phyloP scores from a whole-genome alignment of 2,113 vertebrate genomes.

The Thamnaconus septentrionalis region DNA sequence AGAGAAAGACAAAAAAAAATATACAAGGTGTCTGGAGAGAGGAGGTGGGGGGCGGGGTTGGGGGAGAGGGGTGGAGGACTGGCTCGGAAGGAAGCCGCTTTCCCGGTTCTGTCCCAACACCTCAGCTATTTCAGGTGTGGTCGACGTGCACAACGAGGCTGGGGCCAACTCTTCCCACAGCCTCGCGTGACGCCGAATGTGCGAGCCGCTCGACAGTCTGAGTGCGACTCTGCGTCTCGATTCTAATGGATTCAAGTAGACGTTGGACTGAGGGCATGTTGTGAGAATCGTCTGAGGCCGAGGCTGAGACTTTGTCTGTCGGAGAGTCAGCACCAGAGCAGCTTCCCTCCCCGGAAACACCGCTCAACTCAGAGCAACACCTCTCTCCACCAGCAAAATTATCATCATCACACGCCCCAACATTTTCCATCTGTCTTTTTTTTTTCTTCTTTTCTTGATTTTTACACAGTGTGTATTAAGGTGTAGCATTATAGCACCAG shows the following conservation, averaged over 20 bases:
- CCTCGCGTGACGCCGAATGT: too few relatives aligned
- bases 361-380: constrained; percentile 49
- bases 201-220: too few relatives aligned
- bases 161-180: too few relatives aligned
- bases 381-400: constrained; percentile 66
- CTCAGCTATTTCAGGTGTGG: too few relatives aligned
- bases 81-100: too few relatives aligned
- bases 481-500: constrained; percentile 64
- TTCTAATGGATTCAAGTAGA: too few relatives aligned
- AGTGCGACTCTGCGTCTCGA: too few relatives aligned
- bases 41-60: constrained; percentile 52
- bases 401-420: constrained; percentile 63
- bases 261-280: too few relatives aligned
- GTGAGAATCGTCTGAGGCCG: too few relatives aligned
- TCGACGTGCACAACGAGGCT: too few relatives aligned
- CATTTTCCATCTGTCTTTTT: constrained; percentile 16
- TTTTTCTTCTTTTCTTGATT: neutral
- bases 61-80: constrained; percentile 2
- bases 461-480: constrained; percentile 69
- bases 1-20: constrained; percentile 47
- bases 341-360: constrained; percentile 53
- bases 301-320: constrained; percentile 30
- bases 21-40: constrained; percentile 56
- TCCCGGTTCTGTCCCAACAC: too few relatives aligned
- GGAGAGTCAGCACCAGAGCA: constrained; percentile 74